Base-by-base conservation (phyloP, 2,888 invertebrate species). In the Hipparchia semele region DNA sequence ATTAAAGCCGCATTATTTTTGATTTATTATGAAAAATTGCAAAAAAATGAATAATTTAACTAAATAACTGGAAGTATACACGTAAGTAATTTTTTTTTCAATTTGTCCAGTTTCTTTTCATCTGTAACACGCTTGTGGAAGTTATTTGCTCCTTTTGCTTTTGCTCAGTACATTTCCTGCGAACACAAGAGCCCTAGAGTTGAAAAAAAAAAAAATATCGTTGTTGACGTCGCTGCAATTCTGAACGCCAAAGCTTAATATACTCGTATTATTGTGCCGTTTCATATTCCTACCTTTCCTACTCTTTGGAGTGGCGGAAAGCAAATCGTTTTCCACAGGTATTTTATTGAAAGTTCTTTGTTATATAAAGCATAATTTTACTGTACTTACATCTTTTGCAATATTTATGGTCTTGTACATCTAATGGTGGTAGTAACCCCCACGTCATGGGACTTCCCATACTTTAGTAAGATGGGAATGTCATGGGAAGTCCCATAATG, bases 151-250 rank as follows among this genome's bases (percentile, higher is more conserved):
- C 39, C 39, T 39, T 39, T 39, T 39, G 39, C 39, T 66, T 13
- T 66, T 56, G 45, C 54, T 53, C 66, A 66, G 66, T 66, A 56
- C 54, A 45, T 66, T 56, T 56, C 12, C 13, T 33, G 9, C 33
- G 33, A 33, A 59, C 59, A 58, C 53, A 54, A 66, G 66, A 66
- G 66, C 53, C 66, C 66, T 66, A 4, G 54, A 66, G 66, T 56
- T 39, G 2, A 5, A 65, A 65, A 23, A 23, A 23, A 23, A 23
- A 23, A 64, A 65, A 65, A 65, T 8, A 49, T 64, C 6, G n/a
- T 66, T n/a, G 66, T 66, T 45, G 66, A 66, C 66, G 39, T 66
- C 54, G 66, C 8, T 56, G 54, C 66, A 54, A 8, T 66, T 56
- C 45, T 66, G 45, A 13, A 45, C 54, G n/a, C 66, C n/a, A 66